These are phyloP conservation scores for Drosophila paramelanica DNA, from an alignment of 2,888 invertebrate genomes.

Conservation along the genomic window DNA sequence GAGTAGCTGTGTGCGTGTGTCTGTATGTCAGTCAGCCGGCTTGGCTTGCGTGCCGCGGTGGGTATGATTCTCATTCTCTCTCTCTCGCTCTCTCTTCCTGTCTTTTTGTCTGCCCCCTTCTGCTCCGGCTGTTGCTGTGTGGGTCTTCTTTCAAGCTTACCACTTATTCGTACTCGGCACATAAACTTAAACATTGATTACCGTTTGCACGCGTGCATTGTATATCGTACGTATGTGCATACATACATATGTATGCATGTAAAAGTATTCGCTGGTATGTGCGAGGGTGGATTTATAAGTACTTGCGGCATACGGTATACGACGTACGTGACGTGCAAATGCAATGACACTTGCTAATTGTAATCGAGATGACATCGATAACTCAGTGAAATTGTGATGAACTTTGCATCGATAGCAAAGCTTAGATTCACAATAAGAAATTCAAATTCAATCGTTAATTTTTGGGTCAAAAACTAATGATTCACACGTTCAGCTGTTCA, in stretches of 20 bases:
- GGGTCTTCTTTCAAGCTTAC: slow-evolving; percentile 67
- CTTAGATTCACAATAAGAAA: not conserved
- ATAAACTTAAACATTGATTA: slow-evolving; percentile 75
- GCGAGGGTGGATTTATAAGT: slow-evolving; percentile 54
- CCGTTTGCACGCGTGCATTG: slow-evolving; percentile 68
- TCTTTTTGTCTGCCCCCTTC: slow-evolving; percentile 21
- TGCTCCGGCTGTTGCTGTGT: slow-evolving; percentile 48
- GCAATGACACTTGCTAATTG: slow-evolving; percentile 9
- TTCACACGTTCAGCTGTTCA: too few relatives aligned
- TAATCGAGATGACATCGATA: slow-evolving; percentile 30
- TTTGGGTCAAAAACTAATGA: too few relatives aligned
- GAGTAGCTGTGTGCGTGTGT: slow-evolving; percentile 17
- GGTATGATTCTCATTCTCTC: slow-evolving; percentile 35
- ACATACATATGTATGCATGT: slow-evolving; percentile 19
- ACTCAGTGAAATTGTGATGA: not conserved
- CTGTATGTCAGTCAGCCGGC: slow-evolving; percentile 56
- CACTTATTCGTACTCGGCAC: slow-evolving; percentile 57
- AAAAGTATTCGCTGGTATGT: slow-evolving; percentile 46
- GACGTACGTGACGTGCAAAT: slow-evolving; percentile 28
- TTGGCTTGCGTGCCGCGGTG: slow-evolving; percentile 44
- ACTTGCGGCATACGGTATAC: slow-evolving; percentile 3
- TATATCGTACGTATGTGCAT: slow-evolving; percentile 4
- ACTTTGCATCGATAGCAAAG: slow-evolving; percentile 13
- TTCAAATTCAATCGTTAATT: too few relatives aligned
- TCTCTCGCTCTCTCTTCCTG: slow-evolving; percentile 11